These are phyloP conservation scores for Platysternon megacephalum DNA, from an alignment of 2,113 vertebrate genomes.

Conservation along the genomic window DNA sequence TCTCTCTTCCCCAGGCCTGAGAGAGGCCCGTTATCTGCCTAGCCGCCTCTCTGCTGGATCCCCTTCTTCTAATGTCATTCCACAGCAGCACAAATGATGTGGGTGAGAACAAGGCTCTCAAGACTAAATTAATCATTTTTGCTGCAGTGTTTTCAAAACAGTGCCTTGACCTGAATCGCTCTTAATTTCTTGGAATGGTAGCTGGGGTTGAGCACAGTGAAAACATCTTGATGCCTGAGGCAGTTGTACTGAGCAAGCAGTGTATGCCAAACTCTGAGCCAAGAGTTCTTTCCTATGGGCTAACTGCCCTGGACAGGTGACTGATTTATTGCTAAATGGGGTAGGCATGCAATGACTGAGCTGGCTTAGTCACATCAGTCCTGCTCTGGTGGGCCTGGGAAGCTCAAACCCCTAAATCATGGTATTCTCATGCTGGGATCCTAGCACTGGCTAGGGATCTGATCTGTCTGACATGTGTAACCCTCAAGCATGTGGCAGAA, in stretches of 20 bases:
- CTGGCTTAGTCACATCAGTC: neutral
- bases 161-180: neutral
- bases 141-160: slow-evolving; percentile 15
- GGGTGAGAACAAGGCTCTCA: neutral
- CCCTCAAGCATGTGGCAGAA: neutral
- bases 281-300: neutral
- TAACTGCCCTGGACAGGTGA: neutral
- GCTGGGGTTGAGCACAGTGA: neutral
- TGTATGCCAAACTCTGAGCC: neutral
- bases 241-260: neutral
- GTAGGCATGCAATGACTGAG: neutral
- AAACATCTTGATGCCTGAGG: accelerated
- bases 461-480: neutral
- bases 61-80: neutral
- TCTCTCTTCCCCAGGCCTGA: neutral
- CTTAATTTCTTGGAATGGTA: neutral
- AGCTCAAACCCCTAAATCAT: slow-evolving; percentile 48
- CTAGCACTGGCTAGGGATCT: neutral
- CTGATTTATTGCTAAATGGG: neutral
- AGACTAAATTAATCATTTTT: slow-evolving; percentile 10
- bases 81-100: neutral
- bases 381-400: slow-evolving; percentile 44
- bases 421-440: slow-evolving; percentile 36
- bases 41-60: neutral
- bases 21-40: neutral